A percentile compares a stretch with the other conserved stretches of the same genome.
Conservation (phyloP, 1,140 invertebrate species). For the Asobara japonica region DNA sequence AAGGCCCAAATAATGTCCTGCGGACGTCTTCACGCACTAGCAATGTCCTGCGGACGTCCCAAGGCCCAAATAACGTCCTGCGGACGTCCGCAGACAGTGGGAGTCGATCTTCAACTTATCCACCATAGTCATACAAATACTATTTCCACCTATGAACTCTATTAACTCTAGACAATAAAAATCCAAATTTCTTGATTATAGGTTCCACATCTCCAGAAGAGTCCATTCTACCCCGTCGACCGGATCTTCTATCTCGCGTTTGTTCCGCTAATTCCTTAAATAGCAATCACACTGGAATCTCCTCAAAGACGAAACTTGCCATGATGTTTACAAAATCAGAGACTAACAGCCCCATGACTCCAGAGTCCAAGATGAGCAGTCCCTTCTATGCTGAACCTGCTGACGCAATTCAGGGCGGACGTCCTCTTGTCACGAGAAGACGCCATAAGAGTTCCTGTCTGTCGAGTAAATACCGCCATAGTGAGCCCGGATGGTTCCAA, state of each 20-base stretch:
- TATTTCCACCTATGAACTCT: too few species aligned
- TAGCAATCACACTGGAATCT: constrained; percentile 55
- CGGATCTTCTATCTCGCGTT: constrained; percentile 75
- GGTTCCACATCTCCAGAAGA: constrained; percentile 50
- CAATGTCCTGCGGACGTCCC: too few species aligned
- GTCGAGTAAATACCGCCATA: constrained; percentile 69
- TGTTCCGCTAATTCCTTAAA: constrained; percentile 67
- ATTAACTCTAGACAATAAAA: too few species aligned
- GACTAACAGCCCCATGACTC: constrained; percentile 57
- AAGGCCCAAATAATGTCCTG: too few species aligned
- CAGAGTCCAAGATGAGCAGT: constrained; percentile 75
- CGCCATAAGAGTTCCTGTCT: constrained; percentile 52
- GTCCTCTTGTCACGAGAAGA: constrained; percentile 59
- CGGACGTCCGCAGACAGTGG: too few species aligned
- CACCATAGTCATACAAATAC: too few species aligned
- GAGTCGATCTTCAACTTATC: too few species aligned
- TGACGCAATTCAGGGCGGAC: constrained; percentile 75
- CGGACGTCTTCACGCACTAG: too few species aligned
- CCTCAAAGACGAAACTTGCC: constrained; percentile 61
- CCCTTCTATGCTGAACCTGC: constrained; percentile 93
- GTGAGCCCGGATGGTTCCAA: constrained; percentile 72
- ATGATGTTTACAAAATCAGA: constrained; percentile 58
- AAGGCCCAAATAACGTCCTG: too few species aligned
- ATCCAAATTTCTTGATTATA: neutral
- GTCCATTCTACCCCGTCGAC: constrained; percentile 66